Evolutionary conservation across 2,888 invertebrate genomes (phyloP).

Genomic region (Melanostoma mellinum): DNA sequence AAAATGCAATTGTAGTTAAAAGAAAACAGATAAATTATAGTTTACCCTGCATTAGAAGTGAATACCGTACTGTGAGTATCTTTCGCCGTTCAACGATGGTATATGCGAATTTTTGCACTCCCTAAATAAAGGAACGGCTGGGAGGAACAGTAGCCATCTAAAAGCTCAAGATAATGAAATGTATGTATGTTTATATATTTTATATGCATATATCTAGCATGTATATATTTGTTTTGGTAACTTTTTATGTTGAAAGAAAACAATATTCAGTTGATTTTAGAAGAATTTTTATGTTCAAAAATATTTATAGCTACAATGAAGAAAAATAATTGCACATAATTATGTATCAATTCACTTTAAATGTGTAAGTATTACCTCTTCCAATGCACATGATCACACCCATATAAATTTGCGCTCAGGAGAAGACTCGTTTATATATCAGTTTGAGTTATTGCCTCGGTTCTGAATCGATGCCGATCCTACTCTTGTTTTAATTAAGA

Average conservation of each 20-base stretch:
- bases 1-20: slow-evolving; percentile 44
- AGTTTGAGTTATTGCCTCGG: no score
- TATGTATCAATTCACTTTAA: no score
- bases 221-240: slow-evolving; percentile 48
- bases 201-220: neutral
- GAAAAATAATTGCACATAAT: no score
- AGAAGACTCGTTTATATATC: slow-evolving; percentile 11
- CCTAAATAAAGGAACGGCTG: slow-evolving; percentile 45
- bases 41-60: neutral
- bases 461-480: no score
- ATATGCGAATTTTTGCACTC: slow-evolving; percentile 28
- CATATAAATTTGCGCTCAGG: slow-evolving; percentile 38
- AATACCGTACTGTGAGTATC: slow-evolving; percentile 13
- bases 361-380: neutral
- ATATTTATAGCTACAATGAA: neutral
- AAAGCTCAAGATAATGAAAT: slow-evolving; percentile 59
- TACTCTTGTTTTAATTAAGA: no score
- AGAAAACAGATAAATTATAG: slow-evolving; percentile 35
- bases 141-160: slow-evolving; percentile 41
- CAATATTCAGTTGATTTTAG: slow-evolving; percentile 18
- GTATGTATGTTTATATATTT: slow-evolving; percentile 62
- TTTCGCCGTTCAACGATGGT: slow-evolving; percentile 37
- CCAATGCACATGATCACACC: slow-evolving; percentile 58
- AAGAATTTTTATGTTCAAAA: slow-evolving; percentile 1
- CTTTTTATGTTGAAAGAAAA: slow-evolving; percentile 30